Percentiles rank a stretch among this genome's conserved stretches.
Conservation (phyloP, 2,888 invertebrate species). For the Lasius fuliginosus region DNA sequence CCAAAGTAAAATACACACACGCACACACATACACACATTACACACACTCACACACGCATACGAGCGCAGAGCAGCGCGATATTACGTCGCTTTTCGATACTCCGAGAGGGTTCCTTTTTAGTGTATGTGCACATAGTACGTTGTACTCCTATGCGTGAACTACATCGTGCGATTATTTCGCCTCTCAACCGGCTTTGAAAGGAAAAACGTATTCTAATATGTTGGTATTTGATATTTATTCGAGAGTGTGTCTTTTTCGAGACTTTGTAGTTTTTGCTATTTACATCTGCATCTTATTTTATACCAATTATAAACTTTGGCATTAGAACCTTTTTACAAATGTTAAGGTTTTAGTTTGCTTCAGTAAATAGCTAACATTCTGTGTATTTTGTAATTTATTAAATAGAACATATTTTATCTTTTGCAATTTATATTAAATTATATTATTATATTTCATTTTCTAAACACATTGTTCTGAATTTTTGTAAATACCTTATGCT, state of each 20-base stretch:
- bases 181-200: constrained; percentile 4
- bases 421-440: not conserved
- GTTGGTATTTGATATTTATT: constrained; percentile 16
- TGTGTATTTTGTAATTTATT: not conserved
- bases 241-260: not conserved
- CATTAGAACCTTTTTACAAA: not conserved
- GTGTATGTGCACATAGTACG: constrained; percentile 44
- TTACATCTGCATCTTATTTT: not conserved
- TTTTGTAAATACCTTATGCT: not conserved
- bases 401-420: not conserved
- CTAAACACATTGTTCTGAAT: not conserved
- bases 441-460: not conserved
- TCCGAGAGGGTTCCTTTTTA: constrained; percentile 65
- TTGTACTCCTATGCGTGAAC: constrained; percentile 29
- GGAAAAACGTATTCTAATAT: constrained; percentile 33
- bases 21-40: not conserved
- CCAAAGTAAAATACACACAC: constrained; percentile 66
- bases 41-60: constrained; percentile 6
- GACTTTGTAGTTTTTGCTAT: not conserved
- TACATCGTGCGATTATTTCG: constrained; percentile 39
- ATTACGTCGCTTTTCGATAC: constrained; percentile 76
- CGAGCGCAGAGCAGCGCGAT: constrained; percentile 64
- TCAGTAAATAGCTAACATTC: not conserved
- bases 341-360: not conserved
- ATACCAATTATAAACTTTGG: not conserved